Base-by-base conservation (phyloP, 2,797 vertebrate species). In the Myotis myotis region DNA sequence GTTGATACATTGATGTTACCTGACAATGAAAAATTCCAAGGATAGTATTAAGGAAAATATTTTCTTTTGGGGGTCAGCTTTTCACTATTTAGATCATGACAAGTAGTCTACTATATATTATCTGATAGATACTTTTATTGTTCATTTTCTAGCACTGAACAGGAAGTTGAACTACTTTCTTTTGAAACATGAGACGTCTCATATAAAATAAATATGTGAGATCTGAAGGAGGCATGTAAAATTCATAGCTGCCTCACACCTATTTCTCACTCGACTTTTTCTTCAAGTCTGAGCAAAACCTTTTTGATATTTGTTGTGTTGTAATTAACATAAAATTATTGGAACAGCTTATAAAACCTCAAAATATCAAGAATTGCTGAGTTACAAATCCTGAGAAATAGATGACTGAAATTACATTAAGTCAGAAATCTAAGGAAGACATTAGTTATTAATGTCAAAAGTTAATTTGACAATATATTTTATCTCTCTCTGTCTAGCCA, bases 221-320 rank as follows among this genome's bases (percentile, higher is more conserved):
- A 8, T n/a, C 3, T 72, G 12, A 95, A 15, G n/a, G 11, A 30
- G 2, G 15, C 13, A 53, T 78, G 15, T 49, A 3, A 88, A 70
- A 74, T 85, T 85, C 20, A 44, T 85, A 88, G 19, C 10, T 68
- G 8, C 17, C 8, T 51, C 11, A 23, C 17, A 68, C 3, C n/a
- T 79, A 36, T 47, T 94, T 90, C 23, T 82, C n/a, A 51, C 15
- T 91, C 11, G 70, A 15, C 23, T 95, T 92, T 74, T 76, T 72
- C 19, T 23, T 75, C 13, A 84, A 36, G 19, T 38, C 2, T 68
- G 30, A 93, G 33, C 16, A 79, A 55, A 85, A 64, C 12, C 36
- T 55, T 71, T 62, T 83, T 53, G 6, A 92, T 41, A 92, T 25
- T 72, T 4, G 25, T 23, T 88, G 16, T 70, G 4, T 36, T 68